These are phyloP conservation scores for Drosophila kurseongensis DNA, from an alignment of 1,140 invertebrate genomes.

Conservation along the genomic window DNA sequence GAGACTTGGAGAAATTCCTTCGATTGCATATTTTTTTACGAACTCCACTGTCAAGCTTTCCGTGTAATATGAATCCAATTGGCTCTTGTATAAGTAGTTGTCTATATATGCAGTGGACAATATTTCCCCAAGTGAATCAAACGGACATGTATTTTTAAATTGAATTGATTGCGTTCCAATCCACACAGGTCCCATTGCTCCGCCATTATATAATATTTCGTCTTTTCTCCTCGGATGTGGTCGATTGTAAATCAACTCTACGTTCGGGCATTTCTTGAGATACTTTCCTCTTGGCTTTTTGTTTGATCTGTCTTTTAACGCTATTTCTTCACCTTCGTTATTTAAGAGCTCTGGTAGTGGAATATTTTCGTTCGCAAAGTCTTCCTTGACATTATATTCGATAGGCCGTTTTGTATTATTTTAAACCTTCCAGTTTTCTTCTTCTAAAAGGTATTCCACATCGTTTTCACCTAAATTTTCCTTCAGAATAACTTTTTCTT, in stretches of 20 bases:
- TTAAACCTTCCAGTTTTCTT: too few relatives aligned
- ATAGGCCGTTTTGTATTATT: too few relatives aligned
- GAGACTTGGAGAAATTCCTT: too few relatives aligned
- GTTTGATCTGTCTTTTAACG: background rate
- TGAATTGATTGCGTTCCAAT: background rate
- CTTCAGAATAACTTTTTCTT: too few relatives aligned
- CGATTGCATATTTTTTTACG: too few relatives aligned
- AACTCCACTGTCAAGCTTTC: background rate
- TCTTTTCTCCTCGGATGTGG: conserved; percentile 7
- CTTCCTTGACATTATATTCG: conserved; percentile 2
- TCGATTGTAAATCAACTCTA: background rate
- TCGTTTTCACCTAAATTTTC: too few relatives aligned
- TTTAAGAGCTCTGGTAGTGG: background rate
- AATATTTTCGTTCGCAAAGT: background rate
- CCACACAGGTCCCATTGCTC: background rate
- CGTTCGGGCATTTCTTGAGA: too few relatives aligned
- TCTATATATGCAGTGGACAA: too few relatives aligned
- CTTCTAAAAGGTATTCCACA: too few relatives aligned
- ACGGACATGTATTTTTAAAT: conserved; percentile 5
- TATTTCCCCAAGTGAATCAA: background rate
- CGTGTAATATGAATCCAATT: too few relatives aligned
- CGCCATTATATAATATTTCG: conserved; percentile 1
- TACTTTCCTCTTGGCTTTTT: background rate
- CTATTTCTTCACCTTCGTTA: background rate
- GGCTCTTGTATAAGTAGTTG: too few relatives aligned